Evolutionary conservation across 2,113 vertebrate genomes (phyloP).

Genomic region (Colinus virginianus): DNA sequence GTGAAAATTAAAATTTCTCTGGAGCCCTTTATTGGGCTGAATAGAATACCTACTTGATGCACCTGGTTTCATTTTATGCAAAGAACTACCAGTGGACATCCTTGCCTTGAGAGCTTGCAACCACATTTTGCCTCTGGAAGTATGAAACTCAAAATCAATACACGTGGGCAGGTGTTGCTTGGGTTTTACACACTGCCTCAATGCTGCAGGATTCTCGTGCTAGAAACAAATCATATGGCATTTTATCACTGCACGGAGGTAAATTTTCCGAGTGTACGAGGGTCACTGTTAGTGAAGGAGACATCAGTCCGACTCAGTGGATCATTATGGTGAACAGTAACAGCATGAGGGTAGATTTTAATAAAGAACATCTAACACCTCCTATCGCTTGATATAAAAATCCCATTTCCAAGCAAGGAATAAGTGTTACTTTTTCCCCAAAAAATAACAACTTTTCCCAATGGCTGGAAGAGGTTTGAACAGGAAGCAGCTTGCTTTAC

Average conservation of each 20-base stretch:
- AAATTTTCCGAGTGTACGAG: neutral
- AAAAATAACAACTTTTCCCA: neutral
- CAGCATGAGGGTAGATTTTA: neutral
- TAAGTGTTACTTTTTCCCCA: neutral
- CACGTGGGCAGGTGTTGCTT: neutral
- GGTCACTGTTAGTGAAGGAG: neutral
- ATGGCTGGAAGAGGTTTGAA: neutral
- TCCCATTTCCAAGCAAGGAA: neutral
- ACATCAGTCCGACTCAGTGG: neutral
- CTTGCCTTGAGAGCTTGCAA: neutral
- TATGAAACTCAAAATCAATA: neutral
- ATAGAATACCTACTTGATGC: accelerated
- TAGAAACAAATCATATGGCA: neutral
- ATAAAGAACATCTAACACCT: neutral
- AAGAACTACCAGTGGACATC: neutral
- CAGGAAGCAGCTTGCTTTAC: conserved; percentile 13
- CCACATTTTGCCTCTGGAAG: neutral
- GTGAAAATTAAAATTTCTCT: neutral
- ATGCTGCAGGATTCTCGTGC: neutral
- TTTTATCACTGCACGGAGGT: neutral
- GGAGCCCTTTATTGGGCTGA: neutral
- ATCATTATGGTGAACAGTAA: neutral
- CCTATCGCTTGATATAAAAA: neutral
- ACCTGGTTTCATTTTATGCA: neutral
- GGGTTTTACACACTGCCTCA: accelerated